phyloP scores from a whole-genome alignment of 1,140 invertebrate species.

The Phortica variegata region DNA sequence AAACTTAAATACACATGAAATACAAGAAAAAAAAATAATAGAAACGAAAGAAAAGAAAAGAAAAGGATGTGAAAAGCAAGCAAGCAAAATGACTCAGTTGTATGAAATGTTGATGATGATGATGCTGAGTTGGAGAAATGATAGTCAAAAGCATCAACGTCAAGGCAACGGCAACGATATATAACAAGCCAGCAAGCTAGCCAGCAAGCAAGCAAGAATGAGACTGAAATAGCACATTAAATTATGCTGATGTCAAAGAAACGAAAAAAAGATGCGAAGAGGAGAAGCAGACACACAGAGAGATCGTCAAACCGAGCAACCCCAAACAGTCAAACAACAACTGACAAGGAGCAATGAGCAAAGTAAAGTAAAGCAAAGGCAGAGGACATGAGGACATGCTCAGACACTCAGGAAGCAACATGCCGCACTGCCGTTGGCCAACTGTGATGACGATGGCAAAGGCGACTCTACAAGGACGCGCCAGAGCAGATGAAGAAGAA shows the following conservation, averaged over 20 bases:
- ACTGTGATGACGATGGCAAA: neutral
- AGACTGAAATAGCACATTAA: conserved; percentile 22
- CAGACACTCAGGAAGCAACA: conserved; percentile 20
- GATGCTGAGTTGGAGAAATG: no score
- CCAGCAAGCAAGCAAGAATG: neutral
- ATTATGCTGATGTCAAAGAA: conserved; percentile 54
- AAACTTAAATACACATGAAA: no score
- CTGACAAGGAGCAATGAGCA: neutral
- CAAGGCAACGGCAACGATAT: no score
- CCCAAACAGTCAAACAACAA: no score
- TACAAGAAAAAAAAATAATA: no score
- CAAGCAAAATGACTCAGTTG: no score
- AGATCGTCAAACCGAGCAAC: neutral
- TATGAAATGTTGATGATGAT: no score
- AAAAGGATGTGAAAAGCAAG: no score
- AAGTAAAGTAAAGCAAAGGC: conserved; percentile 1
- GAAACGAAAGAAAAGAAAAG: no score
- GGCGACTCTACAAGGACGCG: neutral
- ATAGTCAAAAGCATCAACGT: no score
- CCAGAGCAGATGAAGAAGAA: neutral
- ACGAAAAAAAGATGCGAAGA: no score
- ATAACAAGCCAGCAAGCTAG: neutral
- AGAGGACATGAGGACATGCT: conserved; percentile 10
- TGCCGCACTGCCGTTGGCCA: conserved; percentile 13
- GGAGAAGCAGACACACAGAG: conserved; percentile 7